phyloP scores from a whole-genome alignment of 1,140 invertebrate genomes.

The Lepidostoma basale region DNA sequence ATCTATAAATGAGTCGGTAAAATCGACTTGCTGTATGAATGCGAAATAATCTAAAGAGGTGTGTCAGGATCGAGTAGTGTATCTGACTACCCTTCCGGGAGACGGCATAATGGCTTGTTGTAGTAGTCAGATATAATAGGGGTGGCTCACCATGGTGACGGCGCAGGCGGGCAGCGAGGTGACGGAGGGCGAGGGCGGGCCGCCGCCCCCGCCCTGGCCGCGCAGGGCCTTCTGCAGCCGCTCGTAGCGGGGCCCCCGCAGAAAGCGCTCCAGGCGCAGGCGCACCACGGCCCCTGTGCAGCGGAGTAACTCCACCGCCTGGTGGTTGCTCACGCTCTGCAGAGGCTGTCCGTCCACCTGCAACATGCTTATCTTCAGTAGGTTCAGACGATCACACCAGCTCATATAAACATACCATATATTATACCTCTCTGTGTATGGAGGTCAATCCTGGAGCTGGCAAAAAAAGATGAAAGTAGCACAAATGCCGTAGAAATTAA shows the following conservation, averaged over 20 bases:
- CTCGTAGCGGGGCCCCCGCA: constrained; percentile 88
- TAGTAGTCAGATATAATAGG: neutral
- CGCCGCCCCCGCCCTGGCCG: constrained; percentile 67
- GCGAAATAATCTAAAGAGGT: too few species aligned
- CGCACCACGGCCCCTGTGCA: constrained; percentile 81
- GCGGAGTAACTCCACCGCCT: constrained; percentile 84
- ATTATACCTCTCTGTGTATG: too few species aligned
- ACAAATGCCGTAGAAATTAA: too few species aligned
- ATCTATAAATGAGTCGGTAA: too few species aligned
- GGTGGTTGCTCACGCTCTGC: constrained; percentile 87
- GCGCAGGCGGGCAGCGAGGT: constrained; percentile 78
- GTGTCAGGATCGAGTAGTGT: too few species aligned
- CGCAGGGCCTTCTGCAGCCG: constrained; percentile 84
- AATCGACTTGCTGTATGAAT: too few species aligned
- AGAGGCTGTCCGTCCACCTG: constrained; percentile 82
- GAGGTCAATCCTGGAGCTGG: too few species aligned
- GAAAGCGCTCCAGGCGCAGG: constrained; percentile 83
- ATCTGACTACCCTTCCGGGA: too few species aligned
- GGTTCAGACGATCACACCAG: neutral
- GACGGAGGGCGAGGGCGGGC: constrained; percentile 75
- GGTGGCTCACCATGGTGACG: constrained; percentile 66
- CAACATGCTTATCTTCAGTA: neutral
- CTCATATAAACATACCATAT: too few species aligned
- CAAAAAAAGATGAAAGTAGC: too few species aligned
- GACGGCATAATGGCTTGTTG: too few species aligned